Base-by-base conservation (phyloP, 2,797 vertebrate genomes). In the Spinibarbus caldwelli region DNA sequence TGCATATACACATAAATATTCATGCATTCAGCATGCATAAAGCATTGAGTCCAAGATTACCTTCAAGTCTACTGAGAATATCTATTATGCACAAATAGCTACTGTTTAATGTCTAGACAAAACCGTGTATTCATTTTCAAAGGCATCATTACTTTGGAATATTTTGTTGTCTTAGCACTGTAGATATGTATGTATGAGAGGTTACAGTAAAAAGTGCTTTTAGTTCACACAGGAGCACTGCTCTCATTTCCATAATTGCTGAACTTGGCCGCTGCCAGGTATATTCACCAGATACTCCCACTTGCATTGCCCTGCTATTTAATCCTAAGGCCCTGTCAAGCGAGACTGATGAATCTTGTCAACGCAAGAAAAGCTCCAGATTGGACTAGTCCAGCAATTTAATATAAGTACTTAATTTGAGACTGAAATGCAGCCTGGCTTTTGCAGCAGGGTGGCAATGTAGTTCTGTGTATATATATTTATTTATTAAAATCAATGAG, bases 281-380 rank as follows among this genome's bases (percentile, higher is more conserved):
- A 90, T 90, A 89, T 91, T 82, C 84, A 90, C 71, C 71, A 77
- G 57, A 78, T 85, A 52, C 77, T 91, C 91, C 89, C 92, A 21
- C 47, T 86, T 85, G 90, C 90, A 87, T 89, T 84, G 77, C 87
- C 81, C 87, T 45, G 86, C 88, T 91, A 91, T 92, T 91, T 93
- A 92, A 92, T 93, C 90, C 86, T n/a, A 80, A 80, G 79, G 84
- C 73, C 82, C 87, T 90, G 89, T 92, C 91, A 90, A 89, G 91
- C 88, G 80, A 90, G 88, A 93, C 87, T 81, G 91, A 94, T 93
- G 87, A 89, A 92, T 92, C 80, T 77, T 93, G 93, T 94, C 92
- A 92, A 92, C 49, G 83, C 87, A 78, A 79, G 87, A 90, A 86
- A 91, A 88, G 86, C 86, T 84, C 83, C 67, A 82, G 81, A 88